Percentiles rank a stretch among this genome's conserved stretches.
Conservation (phyloP, 2,888 invertebrate species). For the Cryptocheilus praepositus region DNA sequence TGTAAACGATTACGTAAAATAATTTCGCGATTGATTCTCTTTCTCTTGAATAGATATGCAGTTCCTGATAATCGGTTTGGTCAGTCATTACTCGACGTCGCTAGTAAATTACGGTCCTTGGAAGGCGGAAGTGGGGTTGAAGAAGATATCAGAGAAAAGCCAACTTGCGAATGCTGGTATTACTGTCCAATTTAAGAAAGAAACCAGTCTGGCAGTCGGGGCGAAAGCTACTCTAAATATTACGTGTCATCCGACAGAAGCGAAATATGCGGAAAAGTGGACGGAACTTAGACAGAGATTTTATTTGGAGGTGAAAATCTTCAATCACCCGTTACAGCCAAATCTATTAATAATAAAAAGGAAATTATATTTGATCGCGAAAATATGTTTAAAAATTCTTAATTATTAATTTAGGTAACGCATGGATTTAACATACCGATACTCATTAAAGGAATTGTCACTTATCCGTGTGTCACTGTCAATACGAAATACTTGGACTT, state of each 20-base stretch:
- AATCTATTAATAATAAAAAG: not conserved
- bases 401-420: constrained; percentile 67
- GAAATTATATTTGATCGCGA: not conserved
- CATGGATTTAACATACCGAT: constrained; percentile 80
- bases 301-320: constrained; percentile 75
- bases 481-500: constrained; percentile 76
- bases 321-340: not conserved
- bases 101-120: constrained; percentile 79
- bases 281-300: constrained; percentile 74
- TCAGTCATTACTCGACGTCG: constrained; percentile 75
- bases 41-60: constrained; percentile 75
- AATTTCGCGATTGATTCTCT: not conserved
- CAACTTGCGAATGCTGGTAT: constrained; percentile 63
- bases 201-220: constrained; percentile 75
- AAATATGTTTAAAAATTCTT: not conserved
- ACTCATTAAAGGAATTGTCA: constrained; percentile 77
- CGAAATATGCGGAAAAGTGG: constrained; percentile 74
- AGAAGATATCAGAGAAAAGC: constrained; percentile 45
- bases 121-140: constrained; percentile 74
- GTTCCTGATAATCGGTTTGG: constrained; percentile 76
- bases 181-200: constrained; percentile 63
- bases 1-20: not conserved
- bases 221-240: constrained; percentile 76
- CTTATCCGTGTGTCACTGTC: constrained; percentile 77
- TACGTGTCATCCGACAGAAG: constrained; percentile 76